Conservation (phyloP, 2,888 invertebrate species). For the Hipparchia sbordonii region DNA sequence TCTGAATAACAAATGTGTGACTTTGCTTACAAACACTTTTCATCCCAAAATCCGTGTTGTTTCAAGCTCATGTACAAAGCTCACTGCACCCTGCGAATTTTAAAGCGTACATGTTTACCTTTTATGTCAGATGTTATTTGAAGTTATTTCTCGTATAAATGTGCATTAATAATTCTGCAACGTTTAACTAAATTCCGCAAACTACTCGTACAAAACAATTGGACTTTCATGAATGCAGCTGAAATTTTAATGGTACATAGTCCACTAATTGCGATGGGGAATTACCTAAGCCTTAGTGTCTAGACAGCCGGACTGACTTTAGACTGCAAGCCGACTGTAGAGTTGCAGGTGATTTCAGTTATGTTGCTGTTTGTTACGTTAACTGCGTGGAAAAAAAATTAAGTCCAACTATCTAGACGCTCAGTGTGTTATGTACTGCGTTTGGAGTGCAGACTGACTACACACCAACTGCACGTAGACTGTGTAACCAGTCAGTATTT, state of each 20-base stretch:
- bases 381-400: too few species aligned
- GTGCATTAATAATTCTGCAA: constrained; percentile 2
- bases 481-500: too few species aligned
- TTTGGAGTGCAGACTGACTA: too few species aligned
- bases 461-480: too few species aligned
- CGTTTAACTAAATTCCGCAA: constrained; percentile 2
- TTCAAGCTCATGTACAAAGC: constrained; percentile 28
- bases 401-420: too few species aligned
- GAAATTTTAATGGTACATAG: neutral
- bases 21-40: constrained; percentile 33
- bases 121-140: constrained; percentile 15
- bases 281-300: too few species aligned
- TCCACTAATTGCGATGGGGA: too few species aligned
- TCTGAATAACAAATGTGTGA: constrained; percentile 36
- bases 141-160: neutral
- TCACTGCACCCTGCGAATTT: constrained; percentile 31
- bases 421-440: too few species aligned
- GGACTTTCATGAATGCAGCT: neutral
- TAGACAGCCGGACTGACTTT: neutral
- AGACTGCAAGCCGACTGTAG: too few species aligned
- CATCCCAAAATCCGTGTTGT: constrained; percentile 32
- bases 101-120: constrained; percentile 17
- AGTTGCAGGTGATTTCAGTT: too few species aligned
- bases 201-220: neutral
- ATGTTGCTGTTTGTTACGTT: too few species aligned